Base-by-base conservation (phyloP, 1,140 invertebrate species). In the Bombus sylvicola region DNA sequence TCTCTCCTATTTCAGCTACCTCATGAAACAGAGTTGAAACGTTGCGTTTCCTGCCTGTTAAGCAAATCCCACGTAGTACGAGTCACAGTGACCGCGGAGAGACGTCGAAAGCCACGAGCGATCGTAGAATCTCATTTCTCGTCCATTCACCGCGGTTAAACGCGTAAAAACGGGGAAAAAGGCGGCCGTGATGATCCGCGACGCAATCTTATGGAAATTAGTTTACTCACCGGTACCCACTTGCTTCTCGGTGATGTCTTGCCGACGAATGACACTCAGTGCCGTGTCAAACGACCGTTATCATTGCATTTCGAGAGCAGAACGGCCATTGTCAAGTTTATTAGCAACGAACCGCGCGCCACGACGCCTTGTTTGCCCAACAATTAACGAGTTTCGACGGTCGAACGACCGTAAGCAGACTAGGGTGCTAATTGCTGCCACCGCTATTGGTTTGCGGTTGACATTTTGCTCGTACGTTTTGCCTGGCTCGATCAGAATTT, bases 321-420 rank as follows among this genome's bases (percentile, higher is more conserved):
- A 69, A 18, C 57, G 41, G 75, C 64, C 75, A 90, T 85, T 90
- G 86, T 88, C 79, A 74, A 83, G 89, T 89, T 90, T 88, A 88
- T 90, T 90, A 90, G 76, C 88, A 72, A 57, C 62, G 64, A 25
- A 31, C 47, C 80, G 39, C 57, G 78, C 74, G 86, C 37, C 80
- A 71, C 62, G 41, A 5, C 78, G 81, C 68, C 88, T 73, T 89
- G 85, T 91, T 91, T 89, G 88, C 66, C 85, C 31, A 89, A 82
- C 87, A 80, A 90, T 91, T 91, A 90, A 85, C 90, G 79, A 57
- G 53, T 43, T 1, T 59, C 39, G 81, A 75, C 39, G 83, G 79
- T 68, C 88, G 84, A 87, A 75, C 77, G 82, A 77, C 73, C 71
- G 47, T 78, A 37, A 72, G 64, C 75, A 80, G 82, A 31, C 22